Evolutionary conservation across 2,113 vertebrate genomes (phyloP).

Genomic region (Mastomys coucha): DNA sequence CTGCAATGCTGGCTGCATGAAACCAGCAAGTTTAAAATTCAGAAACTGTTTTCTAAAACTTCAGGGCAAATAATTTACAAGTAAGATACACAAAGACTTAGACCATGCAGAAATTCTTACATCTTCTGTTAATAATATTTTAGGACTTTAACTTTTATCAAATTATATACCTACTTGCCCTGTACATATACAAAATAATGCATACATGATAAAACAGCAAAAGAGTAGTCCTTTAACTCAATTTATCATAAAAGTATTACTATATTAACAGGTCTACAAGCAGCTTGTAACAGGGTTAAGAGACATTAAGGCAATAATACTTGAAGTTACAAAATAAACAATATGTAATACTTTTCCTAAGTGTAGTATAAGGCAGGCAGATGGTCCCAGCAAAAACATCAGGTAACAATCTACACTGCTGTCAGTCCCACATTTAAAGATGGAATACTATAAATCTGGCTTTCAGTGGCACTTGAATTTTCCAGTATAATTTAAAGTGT

Average conservation of each 20-base stretch:
- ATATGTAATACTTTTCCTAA: constrained; percentile 90
- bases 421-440: constrained; percentile 86
- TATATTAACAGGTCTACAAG: constrained; percentile 93
- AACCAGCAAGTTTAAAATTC: constrained; percentile 91
- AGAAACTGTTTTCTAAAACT: constrained; percentile 94
- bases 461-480: constrained; percentile 91
- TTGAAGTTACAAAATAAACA: constrained; percentile 90
- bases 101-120: constrained; percentile 97
- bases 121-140: constrained; percentile 99
- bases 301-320: constrained; percentile 94
- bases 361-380: constrained; percentile 93
- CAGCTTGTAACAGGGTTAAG: constrained; percentile 92
- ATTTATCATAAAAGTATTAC: constrained; percentile 89
- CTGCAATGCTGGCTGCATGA: constrained; percentile 89
- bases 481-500: constrained; percentile 87
- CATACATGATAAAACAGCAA: constrained; percentile 92
- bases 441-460: constrained; percentile 87
- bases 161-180: constrained; percentile 96
- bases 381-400: constrained; percentile 90
- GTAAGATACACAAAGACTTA: constrained; percentile 92
- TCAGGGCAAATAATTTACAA: constrained; percentile 98
- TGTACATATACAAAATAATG: constrained; percentile 97
- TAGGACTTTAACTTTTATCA: constrained; percentile 93
- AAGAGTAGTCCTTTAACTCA: constrained; percentile 94
- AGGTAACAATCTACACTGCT: constrained; percentile 90